A percentile compares a stretch with the other conserved stretches of the same genome.
Evolutionary conservation across 2,113 vertebrate genomes (phyloP).

Genomic region (Trichechus manatus): DNA sequence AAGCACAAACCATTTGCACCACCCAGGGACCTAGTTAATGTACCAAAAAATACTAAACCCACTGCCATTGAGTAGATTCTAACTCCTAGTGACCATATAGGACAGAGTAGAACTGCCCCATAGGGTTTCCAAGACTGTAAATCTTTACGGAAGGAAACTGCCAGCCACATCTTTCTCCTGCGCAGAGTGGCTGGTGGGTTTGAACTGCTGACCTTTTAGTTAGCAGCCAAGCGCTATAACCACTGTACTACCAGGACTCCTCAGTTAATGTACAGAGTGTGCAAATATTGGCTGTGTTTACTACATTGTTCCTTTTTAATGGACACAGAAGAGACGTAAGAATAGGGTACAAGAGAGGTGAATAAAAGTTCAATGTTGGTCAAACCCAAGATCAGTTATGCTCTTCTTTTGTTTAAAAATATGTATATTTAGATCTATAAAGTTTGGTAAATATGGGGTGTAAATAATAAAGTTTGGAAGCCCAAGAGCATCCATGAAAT

Average conservation of each 20-base stretch:
- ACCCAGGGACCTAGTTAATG: neutral
- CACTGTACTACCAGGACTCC: too few species aligned
- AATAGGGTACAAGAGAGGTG: neutral
- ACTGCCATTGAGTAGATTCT: too few species aligned
- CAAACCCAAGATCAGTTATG: neutral
- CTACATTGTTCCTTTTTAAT: neutral
- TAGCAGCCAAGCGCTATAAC: too few species aligned
- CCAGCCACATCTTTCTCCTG: too few species aligned
- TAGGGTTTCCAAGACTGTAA: too few species aligned
- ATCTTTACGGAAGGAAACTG: too few species aligned
- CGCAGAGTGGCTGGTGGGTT: too few species aligned
- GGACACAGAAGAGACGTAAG: neutral
- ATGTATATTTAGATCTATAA: neutral
- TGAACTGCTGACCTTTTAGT: too few species aligned
- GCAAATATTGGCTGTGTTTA: neutral
- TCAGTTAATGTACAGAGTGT: neutral
- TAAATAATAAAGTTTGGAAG: neutral
- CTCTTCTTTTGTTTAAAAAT: neutral
- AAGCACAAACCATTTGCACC: neutral
- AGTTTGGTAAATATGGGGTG: neutral
- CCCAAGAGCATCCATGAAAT: neutral
- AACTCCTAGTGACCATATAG: too few species aligned
- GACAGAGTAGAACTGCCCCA: too few species aligned
- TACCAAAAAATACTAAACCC: too few species aligned
- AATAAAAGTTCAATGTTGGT: neutral